A percentile compares a stretch with the other conserved stretches of the same genome.
Conservation (phyloP, 2,888 invertebrate genomes). For the Periphyllus acericola region DNA sequence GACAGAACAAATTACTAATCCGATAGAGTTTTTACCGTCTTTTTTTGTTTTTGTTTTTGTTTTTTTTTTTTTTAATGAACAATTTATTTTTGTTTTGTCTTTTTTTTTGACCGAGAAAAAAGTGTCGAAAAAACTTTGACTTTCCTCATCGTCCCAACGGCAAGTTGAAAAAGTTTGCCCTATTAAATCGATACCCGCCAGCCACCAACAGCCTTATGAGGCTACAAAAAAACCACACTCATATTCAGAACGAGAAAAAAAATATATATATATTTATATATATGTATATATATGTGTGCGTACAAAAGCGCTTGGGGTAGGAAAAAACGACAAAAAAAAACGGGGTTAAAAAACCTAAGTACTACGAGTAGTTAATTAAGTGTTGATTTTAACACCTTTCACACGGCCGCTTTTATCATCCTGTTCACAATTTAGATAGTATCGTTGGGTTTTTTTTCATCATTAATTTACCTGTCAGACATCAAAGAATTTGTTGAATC, state of each 20-base stretch:
- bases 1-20: slow-evolving; percentile 54
- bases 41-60: too few species aligned
- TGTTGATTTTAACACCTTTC: slow-evolving; percentile 61
- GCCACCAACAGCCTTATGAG: slow-evolving; percentile 1
- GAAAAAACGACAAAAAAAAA: slow-evolving; percentile 50
- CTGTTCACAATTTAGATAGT: slow-evolving; percentile 28
- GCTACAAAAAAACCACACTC: slow-evolving; percentile 43
- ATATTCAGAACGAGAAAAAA: slow-evolving; percentile 44
- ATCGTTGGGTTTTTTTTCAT: slow-evolving; percentile 1
- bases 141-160: not conserved
- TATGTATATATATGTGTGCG: not conserved
- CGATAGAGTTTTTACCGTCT: slow-evolving; percentile 26
- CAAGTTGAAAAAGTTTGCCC: slow-evolving; percentile 51
- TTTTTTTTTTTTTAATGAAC: slow-evolving; percentile 40
- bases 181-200: slow-evolving; percentile 50
- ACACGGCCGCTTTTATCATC: slow-evolving; percentile 38
- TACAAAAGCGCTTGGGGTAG: slow-evolving; percentile 11
- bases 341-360: slow-evolving; percentile 55
- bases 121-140: slow-evolving; percentile 47
- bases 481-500: slow-evolving; percentile 29
- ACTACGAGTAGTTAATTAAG: slow-evolving; percentile 57
- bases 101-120: not conserved
- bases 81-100: slow-evolving; percentile 40
- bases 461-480: not conserved
- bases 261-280: not conserved